phyloP scores from a whole-genome alignment of 2,888 invertebrate species.

The Trypoxylon attenuatum region DNA sequence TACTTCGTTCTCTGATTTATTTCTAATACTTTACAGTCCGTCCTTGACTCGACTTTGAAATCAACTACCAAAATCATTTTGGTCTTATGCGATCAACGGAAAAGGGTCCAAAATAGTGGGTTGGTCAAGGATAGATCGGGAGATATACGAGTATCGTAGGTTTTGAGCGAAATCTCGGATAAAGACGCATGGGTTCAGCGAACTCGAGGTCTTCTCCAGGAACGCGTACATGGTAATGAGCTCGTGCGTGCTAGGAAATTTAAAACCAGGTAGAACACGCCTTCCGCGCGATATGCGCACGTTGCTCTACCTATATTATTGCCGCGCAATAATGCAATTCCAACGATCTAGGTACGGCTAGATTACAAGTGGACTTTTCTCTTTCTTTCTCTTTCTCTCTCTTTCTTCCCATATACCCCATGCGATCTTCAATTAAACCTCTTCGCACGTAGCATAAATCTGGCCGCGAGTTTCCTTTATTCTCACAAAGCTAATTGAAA shows the following conservation, averaged over 20 bases:
- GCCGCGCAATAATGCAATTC: constrained; percentile 40
- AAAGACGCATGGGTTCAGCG: constrained; percentile 50
- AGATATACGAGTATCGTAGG: too few species aligned
- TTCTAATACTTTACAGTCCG: too few species aligned
- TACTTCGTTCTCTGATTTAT: too few species aligned
- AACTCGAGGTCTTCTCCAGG: constrained; percentile 42
- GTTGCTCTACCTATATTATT: constrained; percentile 21
- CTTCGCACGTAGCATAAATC: not conserved
- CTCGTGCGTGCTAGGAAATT: constrained; percentile 59
- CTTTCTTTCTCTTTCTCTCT: not conserved
- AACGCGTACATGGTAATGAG: constrained; percentile 58
- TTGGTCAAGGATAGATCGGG: too few species aligned
- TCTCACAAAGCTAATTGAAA: not conserved
- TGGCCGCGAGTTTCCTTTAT: not conserved
- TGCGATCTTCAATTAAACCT: not conserved
- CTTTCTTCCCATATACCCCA: not conserved
- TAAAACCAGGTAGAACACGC: constrained; percentile 51
- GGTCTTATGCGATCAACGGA: too few species aligned
- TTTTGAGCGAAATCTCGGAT: constrained; percentile 42
- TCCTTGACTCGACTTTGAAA: too few species aligned
- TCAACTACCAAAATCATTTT: too few species aligned
- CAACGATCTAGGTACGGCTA: constrained; percentile 12
- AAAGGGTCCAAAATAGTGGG: too few species aligned
- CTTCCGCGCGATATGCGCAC: constrained; percentile 41
- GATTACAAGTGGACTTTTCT: constrained; percentile 25